Evolutionary conservation across 2,797 vertebrate genomes (phyloP), one percentile per base, ranked within the genome.

Genomic region (Cygnus olor): DNA sequence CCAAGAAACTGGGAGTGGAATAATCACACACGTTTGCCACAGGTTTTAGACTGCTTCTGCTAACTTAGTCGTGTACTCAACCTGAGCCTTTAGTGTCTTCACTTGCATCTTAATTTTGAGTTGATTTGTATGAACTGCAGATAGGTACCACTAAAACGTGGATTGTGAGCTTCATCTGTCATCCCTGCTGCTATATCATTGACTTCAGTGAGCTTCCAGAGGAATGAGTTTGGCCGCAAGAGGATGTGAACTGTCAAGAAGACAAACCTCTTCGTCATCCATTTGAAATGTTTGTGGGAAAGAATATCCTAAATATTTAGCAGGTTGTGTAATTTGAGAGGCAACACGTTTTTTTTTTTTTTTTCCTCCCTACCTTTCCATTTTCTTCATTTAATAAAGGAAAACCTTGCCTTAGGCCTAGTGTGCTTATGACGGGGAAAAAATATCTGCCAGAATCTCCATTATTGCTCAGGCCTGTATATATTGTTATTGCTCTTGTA

Each of bases 261-360:
- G 82, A 94, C 74, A 96, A 94, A 94, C 77, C 42, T 94, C 81
- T 80, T 79, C 89, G 86, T 92, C 69, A 83, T 89, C 64, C 10
- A 30, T 88, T 95, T 95, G 87, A 95, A 95, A 78, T 74, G 78
- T 95, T 93, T 88, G 84, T 86, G 71, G 87, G 94, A 92, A 93
- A 81, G 89, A 93, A 90, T 79, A 85, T 69, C 74, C 89, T 96
- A 96, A 96, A 96, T 96, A 96, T 97, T 97, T 96, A 96, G 91
- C 87, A 95, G 85, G n/a, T 80, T 93, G 60, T 94, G 36, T 93
- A 96, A 96, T 96, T 88, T 94, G 89, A 93, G 91, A 96, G 79
- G 83, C 81, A 86, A 9, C 54, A 72, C 36, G 24, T 4, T 24
- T 5, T 45, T 72, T 90, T 5, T 45, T 72, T 90, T 70, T 69